Evolutionary conservation across 2,888 invertebrate genomes (phyloP).

Genomic region (Trichopoda pennipes): DNA sequence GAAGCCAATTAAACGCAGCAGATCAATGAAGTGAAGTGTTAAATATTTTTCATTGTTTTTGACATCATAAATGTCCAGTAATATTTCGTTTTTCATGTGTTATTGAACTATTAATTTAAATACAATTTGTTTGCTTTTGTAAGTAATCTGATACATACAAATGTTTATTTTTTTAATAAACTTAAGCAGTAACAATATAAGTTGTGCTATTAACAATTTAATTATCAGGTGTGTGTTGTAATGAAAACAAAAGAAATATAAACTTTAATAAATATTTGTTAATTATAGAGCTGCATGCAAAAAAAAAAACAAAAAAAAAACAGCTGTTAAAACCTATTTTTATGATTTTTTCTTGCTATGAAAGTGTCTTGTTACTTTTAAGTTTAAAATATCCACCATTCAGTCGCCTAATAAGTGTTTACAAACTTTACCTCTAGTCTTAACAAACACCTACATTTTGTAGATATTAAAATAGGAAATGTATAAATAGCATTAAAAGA

Average conservation of each 20-base stretch:
- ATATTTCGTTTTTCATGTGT: too few relatives aligned
- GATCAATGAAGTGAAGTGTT: too few relatives aligned
- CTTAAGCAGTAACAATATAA: slow-evolving; percentile 1
- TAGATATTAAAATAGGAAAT: too few relatives aligned
- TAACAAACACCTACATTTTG: too few relatives aligned
- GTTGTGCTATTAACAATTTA: slow-evolving; percentile 39
- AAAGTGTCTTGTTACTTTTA: slow-evolving; percentile 3
- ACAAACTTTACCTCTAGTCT: neutral
- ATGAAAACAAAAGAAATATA: slow-evolving; percentile 21
- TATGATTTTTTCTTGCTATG: neutral
- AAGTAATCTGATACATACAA: slow-evolving; percentile 4
- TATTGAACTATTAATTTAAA: neutral
- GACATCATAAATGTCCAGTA: too few relatives aligned
- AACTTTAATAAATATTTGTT: slow-evolving; percentile 17
- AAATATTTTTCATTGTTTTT: too few relatives aligned
- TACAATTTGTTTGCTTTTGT: slow-evolving; percentile 1
- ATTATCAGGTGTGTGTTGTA: slow-evolving; percentile 27
- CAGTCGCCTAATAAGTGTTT: neutral
- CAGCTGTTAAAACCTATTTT: too few relatives aligned
- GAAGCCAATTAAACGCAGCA: too few relatives aligned
- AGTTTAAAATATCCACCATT: slow-evolving; percentile 23
- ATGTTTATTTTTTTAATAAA: neutral
- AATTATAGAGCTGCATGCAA: slow-evolving; percentile 13
- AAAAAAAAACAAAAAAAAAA: too few relatives aligned
- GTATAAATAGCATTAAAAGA: too few relatives aligned